Evolutionary conservation across 2,113 vertebrate species (phyloP).

Genomic region (Pangasianodon gigas): DNA sequence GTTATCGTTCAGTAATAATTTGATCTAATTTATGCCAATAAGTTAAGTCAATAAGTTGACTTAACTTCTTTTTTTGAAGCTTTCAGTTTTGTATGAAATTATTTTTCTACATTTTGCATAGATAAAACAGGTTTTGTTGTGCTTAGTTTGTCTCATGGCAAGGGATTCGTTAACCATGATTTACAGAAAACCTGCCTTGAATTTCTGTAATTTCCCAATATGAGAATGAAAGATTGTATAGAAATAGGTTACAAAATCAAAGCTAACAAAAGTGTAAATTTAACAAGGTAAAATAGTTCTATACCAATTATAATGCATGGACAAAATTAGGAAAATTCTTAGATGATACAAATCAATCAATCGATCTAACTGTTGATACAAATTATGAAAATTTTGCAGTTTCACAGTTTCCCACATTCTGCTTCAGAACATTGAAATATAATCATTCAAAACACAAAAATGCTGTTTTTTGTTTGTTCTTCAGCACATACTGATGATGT

Average conservation of each 20-base stretch:
- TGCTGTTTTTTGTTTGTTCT: neutral
- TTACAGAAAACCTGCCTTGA: constrained; percentile 29
- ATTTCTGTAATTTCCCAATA: constrained; percentile 21
- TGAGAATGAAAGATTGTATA: neutral
- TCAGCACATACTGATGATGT: neutral
- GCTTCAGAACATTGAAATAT: constrained; percentile 29
- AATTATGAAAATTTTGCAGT: neutral
- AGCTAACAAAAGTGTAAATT: neutral
- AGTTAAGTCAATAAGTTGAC: neutral
- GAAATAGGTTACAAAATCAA: neutral
- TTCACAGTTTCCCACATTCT: neutral
- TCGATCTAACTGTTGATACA: constrained; percentile 2
- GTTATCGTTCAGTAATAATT: neutral
- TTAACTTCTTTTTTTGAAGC: neutral
- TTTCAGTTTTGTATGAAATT: constrained; percentile 44
- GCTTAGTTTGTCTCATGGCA: neutral
- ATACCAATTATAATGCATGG: constrained; percentile 23
- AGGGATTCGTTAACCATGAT: constrained; percentile 32
- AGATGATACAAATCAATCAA: too few species aligned
- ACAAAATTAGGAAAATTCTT: neutral
- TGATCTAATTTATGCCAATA: neutral
- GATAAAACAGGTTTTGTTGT: constrained; percentile 32
- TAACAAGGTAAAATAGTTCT: neutral
- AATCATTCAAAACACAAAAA: constrained; percentile 18
- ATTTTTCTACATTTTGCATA: constrained; percentile 54